Evolutionary conservation across 2,113 vertebrate genomes (phyloP), one percentile per base, ranked within the genome.

Genomic region (Nycticryphes semicollaris): DNA sequence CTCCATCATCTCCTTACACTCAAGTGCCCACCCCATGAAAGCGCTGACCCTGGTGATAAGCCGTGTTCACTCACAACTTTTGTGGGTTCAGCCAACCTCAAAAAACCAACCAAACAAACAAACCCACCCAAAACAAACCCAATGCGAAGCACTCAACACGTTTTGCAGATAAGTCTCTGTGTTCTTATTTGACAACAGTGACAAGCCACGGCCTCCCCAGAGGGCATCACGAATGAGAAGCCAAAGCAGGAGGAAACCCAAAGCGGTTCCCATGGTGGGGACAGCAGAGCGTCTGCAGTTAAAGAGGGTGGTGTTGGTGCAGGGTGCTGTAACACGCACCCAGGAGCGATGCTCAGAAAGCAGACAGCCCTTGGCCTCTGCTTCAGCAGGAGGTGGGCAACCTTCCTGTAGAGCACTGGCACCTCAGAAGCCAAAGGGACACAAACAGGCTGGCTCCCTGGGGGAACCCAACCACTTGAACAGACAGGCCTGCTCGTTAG

Each of bases 41-140:
- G 20, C 1, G 0, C 37, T 23, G 28, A 20, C 14, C 33, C 30
- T 51, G 54, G 14, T 0, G 1, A 30, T 9, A 43, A 77, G 31
- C 21, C 3, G 1, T 3, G 2, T 30, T 37, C 28, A 18, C 21
- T 21, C 39, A 43, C 37, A 51, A 20, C 41, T 59, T 69, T 4
- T 35, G 10, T 21, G 23, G n/a, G 56, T 57, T 57, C 45, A 91
- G 9, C 30, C 14, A 43, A 47, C 11, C 48, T 79, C 18, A 53
- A 66, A 66, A 41, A 30, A 39, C 7, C 18, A 23, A 24, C 10
- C 16, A 60, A 60, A 5, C 18, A 23, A 24, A 13, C 16, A 60
- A 60, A 5, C 33, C 19, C 47, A 47, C 47, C 47, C 54, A 60
- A 60, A 6, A 15, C 33, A 15, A 25, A 21, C 3, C 9, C 9